These are phyloP conservation scores for Epinephelus cyanopodus DNA, from an alignment of 2,113 vertebrate species.

Conservation along the genomic window DNA sequence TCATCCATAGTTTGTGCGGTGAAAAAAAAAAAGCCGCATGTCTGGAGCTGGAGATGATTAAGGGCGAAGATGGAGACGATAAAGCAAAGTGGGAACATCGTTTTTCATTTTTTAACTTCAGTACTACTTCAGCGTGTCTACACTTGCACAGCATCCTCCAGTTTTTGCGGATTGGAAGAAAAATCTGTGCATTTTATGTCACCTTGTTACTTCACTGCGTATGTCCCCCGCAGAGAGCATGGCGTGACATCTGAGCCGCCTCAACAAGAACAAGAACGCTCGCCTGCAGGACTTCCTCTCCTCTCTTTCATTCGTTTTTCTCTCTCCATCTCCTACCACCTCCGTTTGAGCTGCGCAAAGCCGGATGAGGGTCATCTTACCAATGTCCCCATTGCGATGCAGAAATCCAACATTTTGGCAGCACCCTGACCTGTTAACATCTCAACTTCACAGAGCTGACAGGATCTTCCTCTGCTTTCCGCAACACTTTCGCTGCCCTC, in stretches of 20 bases:
- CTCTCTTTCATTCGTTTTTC: conserved; percentile 70
- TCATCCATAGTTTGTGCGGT: conserved; percentile 40
- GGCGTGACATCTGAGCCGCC: conserved; percentile 58
- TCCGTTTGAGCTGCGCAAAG: conserved; percentile 68
- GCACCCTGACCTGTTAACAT: conserved; percentile 71
- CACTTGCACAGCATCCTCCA: neutral
- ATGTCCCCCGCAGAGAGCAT: conserved; percentile 39
- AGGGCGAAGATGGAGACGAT: conserved; percentile 41
- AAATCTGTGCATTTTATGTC: conserved; percentile 9
- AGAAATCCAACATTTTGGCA: conserved; percentile 78
- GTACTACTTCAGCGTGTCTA: neutral
- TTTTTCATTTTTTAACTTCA: conserved; percentile 49
- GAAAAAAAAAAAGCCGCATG: neutral
- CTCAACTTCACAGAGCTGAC: conserved; percentile 62
- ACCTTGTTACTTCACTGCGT: conserved; percentile 13
- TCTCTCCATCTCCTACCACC: conserved; percentile 65
- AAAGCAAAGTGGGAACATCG: conserved; percentile 41
- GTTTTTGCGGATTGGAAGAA: neutral
- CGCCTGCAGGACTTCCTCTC: conserved; percentile 69
- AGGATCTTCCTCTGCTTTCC: conserved; percentile 62
- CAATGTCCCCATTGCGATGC: conserved; percentile 72
- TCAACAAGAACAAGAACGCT: conserved; percentile 33
- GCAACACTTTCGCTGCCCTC: conserved; percentile 15
- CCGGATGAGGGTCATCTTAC: conserved; percentile 83
- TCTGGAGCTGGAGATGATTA: conserved; percentile 60